Evolutionary conservation across 2,113 vertebrate species (phyloP).

Genomic region (Cricetomys ansorgei): DNA sequence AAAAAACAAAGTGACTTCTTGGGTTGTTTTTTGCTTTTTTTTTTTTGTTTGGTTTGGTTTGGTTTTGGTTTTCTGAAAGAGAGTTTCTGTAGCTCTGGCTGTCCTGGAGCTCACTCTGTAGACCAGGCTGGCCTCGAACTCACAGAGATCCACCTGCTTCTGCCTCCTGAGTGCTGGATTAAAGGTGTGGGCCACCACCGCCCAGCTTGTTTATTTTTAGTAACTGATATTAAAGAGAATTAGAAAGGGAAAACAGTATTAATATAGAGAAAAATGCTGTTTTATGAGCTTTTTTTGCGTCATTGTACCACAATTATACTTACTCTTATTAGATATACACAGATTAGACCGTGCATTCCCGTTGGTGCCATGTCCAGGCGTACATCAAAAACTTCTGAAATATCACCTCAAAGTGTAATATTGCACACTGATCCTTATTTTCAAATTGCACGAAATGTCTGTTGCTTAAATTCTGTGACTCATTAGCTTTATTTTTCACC

Average conservation of each 20-base stretch:
- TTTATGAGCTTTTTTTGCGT: slow-evolving; percentile 39
- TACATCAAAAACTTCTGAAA: not conserved
- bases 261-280: not conserved
- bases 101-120: too few species aligned
- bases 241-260: not conserved
- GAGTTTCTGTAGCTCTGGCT: too few species aligned
- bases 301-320: slow-evolving; percentile 19
- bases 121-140: too few species aligned
- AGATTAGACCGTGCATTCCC: not conserved
- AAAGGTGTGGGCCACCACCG: too few species aligned
- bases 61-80: too few species aligned
- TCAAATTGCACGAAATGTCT: slow-evolving; percentile 1
- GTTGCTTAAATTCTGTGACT: slow-evolving; percentile 9
- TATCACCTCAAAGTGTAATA: not conserved
- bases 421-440: not conserved
- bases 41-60: too few species aligned
- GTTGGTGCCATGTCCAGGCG: not conserved
- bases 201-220: not conserved
- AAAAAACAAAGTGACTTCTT: not conserved
- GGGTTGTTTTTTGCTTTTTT: not conserved
- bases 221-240: not conserved
- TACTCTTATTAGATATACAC: not conserved
- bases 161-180: too few species aligned
- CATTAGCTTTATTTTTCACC: slow-evolving; percentile 47
- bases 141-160: too few species aligned